phyloP scores from a whole-genome alignment of 2,113 vertebrate species.

The Pituophis catenifer region DNA sequence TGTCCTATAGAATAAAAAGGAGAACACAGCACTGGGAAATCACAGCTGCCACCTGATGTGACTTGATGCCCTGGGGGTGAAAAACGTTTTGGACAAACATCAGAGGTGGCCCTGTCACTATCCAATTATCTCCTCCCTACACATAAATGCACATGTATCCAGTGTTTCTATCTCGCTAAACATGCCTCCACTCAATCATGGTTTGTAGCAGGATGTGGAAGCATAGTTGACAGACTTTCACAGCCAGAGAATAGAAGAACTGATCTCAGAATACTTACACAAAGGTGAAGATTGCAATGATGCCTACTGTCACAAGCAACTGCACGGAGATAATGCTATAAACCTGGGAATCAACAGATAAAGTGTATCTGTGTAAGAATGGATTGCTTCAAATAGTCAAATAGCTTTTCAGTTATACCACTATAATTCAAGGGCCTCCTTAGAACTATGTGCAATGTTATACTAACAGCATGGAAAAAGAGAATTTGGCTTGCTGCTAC shows the following conservation, averaged over 20 bases:
- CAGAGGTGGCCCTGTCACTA: not conserved
- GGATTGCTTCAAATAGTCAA: not conserved
- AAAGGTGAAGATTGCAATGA: conserved; percentile 84
- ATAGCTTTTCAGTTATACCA: not conserved
- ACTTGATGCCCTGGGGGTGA: not conserved
- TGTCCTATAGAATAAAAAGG: not conserved
- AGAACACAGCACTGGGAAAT: not conserved
- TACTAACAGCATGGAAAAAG: not conserved
- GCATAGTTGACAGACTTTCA: not conserved
- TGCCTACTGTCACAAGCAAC: conserved; percentile 80
- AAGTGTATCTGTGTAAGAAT: not conserved
- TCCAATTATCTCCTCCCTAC: not conserved
- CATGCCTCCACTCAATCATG: not conserved
- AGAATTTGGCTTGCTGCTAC: not conserved
- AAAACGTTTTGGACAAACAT: not conserved
- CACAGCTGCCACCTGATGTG: not conserved
- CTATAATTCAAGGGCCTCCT: not conserved
- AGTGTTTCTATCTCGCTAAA: not conserved
- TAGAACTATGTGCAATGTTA: not conserved
- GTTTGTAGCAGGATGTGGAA: not conserved
- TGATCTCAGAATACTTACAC: conserved; percentile 64
- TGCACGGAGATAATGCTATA: conserved; percentile 87
- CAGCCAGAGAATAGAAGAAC: not conserved
- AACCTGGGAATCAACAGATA: conserved; percentile 69
- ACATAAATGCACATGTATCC: not conserved